phyloP scores from a whole-genome alignment of 2,888 invertebrate species.

The Hydrotaea cyrtoneurina region DNA sequence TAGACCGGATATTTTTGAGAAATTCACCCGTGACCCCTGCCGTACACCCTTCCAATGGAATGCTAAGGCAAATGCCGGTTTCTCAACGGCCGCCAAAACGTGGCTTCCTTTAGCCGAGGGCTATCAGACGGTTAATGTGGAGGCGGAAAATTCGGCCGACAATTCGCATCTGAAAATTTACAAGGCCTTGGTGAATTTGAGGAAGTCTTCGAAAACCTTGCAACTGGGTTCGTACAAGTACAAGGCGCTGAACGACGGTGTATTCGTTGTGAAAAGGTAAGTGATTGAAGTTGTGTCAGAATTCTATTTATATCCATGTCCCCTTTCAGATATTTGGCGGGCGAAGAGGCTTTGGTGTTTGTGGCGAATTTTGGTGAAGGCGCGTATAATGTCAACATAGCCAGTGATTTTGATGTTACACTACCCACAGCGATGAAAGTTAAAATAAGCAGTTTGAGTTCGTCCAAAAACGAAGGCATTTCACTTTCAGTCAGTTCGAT shows the following conservation, averaged over 20 bases:
- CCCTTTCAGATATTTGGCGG: slow-evolving; percentile 66
- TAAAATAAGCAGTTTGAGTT: slow-evolving; percentile 63
- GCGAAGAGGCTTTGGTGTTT: slow-evolving; percentile 69
- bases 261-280: slow-evolving; percentile 76
- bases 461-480: slow-evolving; percentile 52
- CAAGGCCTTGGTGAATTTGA: slow-evolving; percentile 81
- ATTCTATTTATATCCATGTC: not conserved
- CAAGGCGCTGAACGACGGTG: slow-evolving; percentile 71
- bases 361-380: slow-evolving; percentile 73
- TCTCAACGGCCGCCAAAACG: slow-evolving; percentile 74
- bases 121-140: slow-evolving; percentile 83
- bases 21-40: slow-evolving; percentile 83
- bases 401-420: slow-evolving; percentile 60
- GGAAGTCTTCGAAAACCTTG: slow-evolving; percentile 72
- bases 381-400: slow-evolving; percentile 68
- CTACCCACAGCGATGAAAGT: slow-evolving; percentile 62
- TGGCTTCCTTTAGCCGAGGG: slow-evolving; percentile 82
- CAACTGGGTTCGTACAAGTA: slow-evolving; percentile 74
- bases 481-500: slow-evolving; percentile 27
- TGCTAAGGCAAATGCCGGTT: slow-evolving; percentile 76
- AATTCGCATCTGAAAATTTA: slow-evolving; percentile 84
- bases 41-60: slow-evolving; percentile 85
- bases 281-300: not conserved
- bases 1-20: slow-evolving; percentile 82
- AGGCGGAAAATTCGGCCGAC: slow-evolving; percentile 78